Evolutionary conservation across 2,888 invertebrate genomes (phyloP).

Genomic region (Hedya salicella): DNA sequence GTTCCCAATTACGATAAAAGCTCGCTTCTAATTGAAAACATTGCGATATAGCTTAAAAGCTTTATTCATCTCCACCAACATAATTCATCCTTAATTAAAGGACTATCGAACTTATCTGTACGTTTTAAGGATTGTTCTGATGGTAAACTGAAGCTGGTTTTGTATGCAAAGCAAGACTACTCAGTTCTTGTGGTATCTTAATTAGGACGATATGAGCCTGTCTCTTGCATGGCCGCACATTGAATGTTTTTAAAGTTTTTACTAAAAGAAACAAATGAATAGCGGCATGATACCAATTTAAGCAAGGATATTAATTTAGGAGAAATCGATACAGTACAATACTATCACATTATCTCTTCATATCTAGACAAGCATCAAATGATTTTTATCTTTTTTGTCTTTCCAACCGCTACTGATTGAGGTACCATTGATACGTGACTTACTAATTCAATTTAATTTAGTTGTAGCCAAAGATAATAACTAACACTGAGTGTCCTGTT

Average conservation of each 20-base stretch:
- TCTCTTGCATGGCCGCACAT: constrained; percentile 43
- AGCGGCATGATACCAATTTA: constrained; percentile 7
- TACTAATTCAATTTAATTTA: no score
- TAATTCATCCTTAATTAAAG: constrained; percentile 43
- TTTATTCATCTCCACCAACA: constrained; percentile 52
- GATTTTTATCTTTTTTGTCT: no score
- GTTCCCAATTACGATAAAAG: constrained; percentile 61
- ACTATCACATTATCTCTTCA: no score
- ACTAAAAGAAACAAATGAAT: constrained; percentile 10
- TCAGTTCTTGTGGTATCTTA: constrained; percentile 60
- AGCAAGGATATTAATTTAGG: neutral
- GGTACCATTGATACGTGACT: no score
- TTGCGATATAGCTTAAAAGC: constrained; percentile 60
- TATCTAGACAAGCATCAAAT: no score
- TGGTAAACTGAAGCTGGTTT: constrained; percentile 28
- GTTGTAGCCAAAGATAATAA: no score
- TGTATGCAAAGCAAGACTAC: constrained; percentile 52
- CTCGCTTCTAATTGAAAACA: constrained; percentile 60
- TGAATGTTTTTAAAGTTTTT: constrained; percentile 20
- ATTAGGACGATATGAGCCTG: constrained; percentile 59
- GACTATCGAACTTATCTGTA: constrained; percentile 48
- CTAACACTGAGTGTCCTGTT: no score
- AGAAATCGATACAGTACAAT: neutral
- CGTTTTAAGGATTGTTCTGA: constrained; percentile 45
- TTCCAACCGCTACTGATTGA: no score